Percentiles rank a stretch among this genome's conserved stretches.
These are phyloP conservation scores for Popillia japonica DNA, from an alignment of 1,140 invertebrate species.

Conservation along the genomic window DNA sequence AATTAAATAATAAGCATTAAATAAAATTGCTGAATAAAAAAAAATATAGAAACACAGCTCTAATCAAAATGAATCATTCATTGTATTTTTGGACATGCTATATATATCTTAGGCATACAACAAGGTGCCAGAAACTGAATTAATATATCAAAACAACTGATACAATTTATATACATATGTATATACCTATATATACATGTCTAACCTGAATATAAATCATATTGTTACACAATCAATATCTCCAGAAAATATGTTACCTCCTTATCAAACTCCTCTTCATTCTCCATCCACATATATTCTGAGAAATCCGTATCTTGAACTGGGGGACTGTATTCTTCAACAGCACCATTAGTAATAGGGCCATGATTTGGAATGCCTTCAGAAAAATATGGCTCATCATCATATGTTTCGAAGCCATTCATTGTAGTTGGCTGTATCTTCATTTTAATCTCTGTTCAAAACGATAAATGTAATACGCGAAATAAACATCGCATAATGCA, in stretches of 20 bases:
- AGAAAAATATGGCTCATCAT: constrained; percentile 45
- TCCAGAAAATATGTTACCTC: too few relatives aligned
- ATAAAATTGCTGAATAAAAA: not conserved
- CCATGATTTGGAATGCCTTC: constrained; percentile 41
- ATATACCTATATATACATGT: not conserved
- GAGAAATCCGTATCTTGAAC: constrained; percentile 75
- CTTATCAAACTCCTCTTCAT: constrained; percentile 88
- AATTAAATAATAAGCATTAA: too few relatives aligned
- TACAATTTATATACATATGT: constrained; percentile 40
- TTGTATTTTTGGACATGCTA: constrained; percentile 35
- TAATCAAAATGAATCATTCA: constrained; percentile 37
- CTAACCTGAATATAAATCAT: constrained; percentile 16
- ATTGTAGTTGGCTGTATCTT: constrained; percentile 46
- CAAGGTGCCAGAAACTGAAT: not conserved
- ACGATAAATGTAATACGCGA: not conserved
- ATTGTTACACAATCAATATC: too few relatives aligned
- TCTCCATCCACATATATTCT: constrained; percentile 92
- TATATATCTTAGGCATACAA: constrained; percentile 32
- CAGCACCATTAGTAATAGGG: constrained; percentile 39
- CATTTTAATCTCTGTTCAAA: constrained; percentile 37
- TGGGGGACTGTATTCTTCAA: constrained; percentile 34
- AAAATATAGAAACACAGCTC: not conserved
- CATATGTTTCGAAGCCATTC: constrained; percentile 45
- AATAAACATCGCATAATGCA: not conserved
- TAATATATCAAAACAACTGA: constrained; percentile 33